Evolutionary conservation across 1,140 invertebrate species (phyloP), one percentile per base, ranked within the genome.

Genomic region (Drosophila teissieri): DNA sequence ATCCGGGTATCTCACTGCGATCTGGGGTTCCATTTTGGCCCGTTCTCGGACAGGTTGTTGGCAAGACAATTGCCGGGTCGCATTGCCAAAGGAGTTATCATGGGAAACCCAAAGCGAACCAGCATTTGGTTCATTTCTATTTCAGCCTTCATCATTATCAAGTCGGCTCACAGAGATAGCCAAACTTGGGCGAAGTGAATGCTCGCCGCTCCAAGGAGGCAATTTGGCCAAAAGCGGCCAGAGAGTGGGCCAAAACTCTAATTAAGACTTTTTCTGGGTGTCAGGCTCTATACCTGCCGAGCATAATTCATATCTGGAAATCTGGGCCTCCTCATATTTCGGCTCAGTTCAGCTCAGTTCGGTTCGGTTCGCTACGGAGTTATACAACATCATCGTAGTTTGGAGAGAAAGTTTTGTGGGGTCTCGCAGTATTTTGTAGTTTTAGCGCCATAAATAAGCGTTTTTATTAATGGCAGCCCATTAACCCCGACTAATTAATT

Each of bases 401-500:
- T 31, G 44, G 46, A 48, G 83, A 69, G 83, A 88, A 88, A 88
- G 83, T 42, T 42, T 42, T 42, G 42, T 39, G 58, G 48, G 52
- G 61, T 45, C 65, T 51, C n/a, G 44, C n/a, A 58, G 72, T 60
- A 65, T 72, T 60, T 72, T 45, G 61, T 75, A 75, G 73, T 85
- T 86, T 83, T 88, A 83, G 84, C 83, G 81, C 79, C 83, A 88
- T 88, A 83, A 89, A 88, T 89, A 88, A 88, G 49, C 84, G 63
- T 89, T 88, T 85, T 83, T 88, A 88, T 88, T 89, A 89, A 88
- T 88, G 70, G 84, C 84, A 69, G 76, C 83, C 78, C 83, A 88
- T 88, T 88, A 88, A 83, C 83, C 83, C 69, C 84, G 72, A 88
- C 84, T 88, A 83, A 88, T 88, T 88, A 88, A 88, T 88, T 89